These are phyloP conservation scores for Odontesthes bonariensis DNA, from an alignment of 2,113 vertebrate genomes.

Conservation along the genomic window DNA sequence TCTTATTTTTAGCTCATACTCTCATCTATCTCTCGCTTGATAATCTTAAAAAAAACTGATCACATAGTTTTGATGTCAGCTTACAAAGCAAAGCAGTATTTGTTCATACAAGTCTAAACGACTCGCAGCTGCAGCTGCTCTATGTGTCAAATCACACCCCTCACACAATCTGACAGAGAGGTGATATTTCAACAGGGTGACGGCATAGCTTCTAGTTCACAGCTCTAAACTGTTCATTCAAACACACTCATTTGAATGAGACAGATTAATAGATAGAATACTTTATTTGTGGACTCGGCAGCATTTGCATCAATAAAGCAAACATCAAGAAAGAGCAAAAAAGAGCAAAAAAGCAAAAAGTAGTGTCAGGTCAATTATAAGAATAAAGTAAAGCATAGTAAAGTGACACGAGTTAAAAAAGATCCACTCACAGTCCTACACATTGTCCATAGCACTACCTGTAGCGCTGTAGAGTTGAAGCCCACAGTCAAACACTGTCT, in stretches of 20 bases:
- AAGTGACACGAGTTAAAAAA: too few species aligned
- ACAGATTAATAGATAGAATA: too few species aligned
- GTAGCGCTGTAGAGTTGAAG: too few species aligned
- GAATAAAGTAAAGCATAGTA: too few species aligned
- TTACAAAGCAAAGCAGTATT: not conserved
- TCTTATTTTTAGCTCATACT: not conserved
- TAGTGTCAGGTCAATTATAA: too few species aligned
- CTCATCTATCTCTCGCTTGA: not conserved
- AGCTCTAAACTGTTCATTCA: not conserved
- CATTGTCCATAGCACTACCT: too few species aligned
- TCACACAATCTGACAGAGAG: not conserved
- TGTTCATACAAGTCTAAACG: not conserved
- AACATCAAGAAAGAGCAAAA: too few species aligned
- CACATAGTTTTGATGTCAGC: not conserved
- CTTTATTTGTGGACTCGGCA: too few species aligned
- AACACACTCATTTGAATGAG: not conserved
- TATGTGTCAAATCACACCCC: conserved; percentile 7
- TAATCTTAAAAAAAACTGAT: not conserved
- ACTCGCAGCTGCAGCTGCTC: conserved; percentile 25
- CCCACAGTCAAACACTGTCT: not conserved
- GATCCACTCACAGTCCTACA: too few species aligned
- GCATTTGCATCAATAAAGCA: too few species aligned
- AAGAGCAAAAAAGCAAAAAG: too few species aligned
- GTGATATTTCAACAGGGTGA: not conserved
- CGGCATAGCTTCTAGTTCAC: not conserved